These are phyloP conservation scores for Xiphorhynchus elegans DNA, from an alignment of 2,113 vertebrate species.

Conservation along the genomic window DNA sequence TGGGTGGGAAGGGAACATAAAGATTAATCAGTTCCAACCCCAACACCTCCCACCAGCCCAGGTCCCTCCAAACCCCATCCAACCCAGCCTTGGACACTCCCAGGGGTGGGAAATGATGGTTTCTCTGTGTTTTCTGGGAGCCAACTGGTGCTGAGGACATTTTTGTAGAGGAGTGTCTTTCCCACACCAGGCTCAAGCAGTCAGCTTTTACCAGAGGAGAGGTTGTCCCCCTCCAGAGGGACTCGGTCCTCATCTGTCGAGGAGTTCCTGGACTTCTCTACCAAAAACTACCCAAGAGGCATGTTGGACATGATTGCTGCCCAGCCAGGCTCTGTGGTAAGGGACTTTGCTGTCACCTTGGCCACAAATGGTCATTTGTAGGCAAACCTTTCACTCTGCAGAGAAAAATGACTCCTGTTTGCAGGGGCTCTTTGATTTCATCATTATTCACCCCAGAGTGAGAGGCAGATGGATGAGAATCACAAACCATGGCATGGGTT, in stretches of 20 bases:
- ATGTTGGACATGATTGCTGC: conserved; percentile 62
- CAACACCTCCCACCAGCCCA: neutral
- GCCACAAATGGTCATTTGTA: neutral
- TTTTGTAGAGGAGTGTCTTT: neutral
- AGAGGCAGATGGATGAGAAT: neutral
- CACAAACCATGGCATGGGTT: accelerated
- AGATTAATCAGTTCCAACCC: too few relatives aligned
- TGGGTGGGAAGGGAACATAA: too few relatives aligned
- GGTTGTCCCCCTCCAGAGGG: neutral
- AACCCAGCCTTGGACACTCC: neutral
- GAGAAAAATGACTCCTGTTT: neutral
- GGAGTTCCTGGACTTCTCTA: conserved; percentile 39
- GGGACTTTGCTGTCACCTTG: neutral
- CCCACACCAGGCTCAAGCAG: neutral
- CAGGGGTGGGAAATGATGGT: neutral
- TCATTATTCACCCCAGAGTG: neutral
- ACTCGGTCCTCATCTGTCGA: neutral
- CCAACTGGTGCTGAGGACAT: neutral
- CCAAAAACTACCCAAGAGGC: conserved; percentile 68
- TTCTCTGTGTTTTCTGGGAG: neutral
- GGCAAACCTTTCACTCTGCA: neutral
- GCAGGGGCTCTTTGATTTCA: neutral
- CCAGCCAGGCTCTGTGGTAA: conserved; percentile 77
- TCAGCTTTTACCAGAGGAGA: neutral
- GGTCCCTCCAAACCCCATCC: neutral